These are phyloP conservation scores for Brachyrhaphis roseni DNA, from an alignment of 2,797 vertebrate species.

Conservation along the genomic window DNA sequence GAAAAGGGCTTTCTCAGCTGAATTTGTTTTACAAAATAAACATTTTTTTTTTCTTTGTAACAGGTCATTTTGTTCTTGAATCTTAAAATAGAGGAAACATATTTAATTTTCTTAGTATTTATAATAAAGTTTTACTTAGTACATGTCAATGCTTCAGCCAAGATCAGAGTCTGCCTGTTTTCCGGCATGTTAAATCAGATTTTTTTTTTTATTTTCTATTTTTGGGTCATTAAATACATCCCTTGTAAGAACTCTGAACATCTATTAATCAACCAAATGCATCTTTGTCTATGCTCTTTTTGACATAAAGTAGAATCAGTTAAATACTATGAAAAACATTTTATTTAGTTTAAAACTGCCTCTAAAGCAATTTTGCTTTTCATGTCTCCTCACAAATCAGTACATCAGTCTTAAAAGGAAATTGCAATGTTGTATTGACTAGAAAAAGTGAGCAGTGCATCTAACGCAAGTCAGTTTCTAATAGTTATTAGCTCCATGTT, in stretches of 20 bases:
- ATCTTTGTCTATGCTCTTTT: background rate
- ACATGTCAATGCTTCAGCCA: no score
- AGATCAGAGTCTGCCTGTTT: background rate
- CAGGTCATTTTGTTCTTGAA: no score
- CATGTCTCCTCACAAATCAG: background rate
- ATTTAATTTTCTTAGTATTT: no score
- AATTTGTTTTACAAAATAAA: no score
- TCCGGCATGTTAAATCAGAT: background rate
- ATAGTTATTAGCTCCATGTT: background rate
- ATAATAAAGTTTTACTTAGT: no score
- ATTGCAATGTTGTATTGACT: background rate
- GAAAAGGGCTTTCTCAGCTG: no score
- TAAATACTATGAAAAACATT: background rate
- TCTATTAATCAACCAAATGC: background rate
- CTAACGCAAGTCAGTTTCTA: background rate
- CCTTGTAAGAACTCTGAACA: background rate
- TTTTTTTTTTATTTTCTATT: background rate
- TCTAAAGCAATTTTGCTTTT: background rate
- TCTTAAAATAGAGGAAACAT: no score
- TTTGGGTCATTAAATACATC: background rate
- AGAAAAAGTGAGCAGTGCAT: background rate
- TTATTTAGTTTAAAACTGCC: background rate
- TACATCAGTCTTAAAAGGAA: background rate
- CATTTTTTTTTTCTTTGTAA: no score
- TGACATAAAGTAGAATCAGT: background rate